Evolutionary conservation across 2,113 vertebrate genomes (phyloP).

Genomic region (Hyaena hyaena): DNA sequence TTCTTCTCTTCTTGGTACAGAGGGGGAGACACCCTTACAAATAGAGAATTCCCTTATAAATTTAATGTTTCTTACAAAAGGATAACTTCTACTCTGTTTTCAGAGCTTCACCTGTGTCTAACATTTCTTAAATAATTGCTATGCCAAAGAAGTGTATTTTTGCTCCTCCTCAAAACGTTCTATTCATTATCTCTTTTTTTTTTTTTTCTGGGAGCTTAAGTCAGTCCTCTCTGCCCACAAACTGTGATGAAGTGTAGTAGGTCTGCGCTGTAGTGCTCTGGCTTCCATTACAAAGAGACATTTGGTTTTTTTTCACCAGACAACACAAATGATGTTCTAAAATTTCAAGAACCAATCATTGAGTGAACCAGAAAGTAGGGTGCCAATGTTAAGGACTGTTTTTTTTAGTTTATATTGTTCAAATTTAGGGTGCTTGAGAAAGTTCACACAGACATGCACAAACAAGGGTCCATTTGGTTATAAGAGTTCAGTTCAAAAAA

Average conservation of each 20-base stretch:
- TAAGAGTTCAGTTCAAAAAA: slow-evolving; percentile 74
- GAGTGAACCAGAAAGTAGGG: slow-evolving; percentile 61
- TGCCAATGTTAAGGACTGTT: slow-evolving; percentile 48
- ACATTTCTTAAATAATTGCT: not conserved
- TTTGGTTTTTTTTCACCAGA: slow-evolving; percentile 68
- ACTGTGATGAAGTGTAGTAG: slow-evolving; percentile 30
- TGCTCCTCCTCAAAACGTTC: slow-evolving; percentile 3
- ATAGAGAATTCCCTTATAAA: not conserved
- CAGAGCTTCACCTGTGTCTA: not conserved
- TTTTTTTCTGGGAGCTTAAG: slow-evolving; percentile 11
- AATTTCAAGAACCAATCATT: slow-evolving; percentile 58
- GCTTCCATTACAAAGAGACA: slow-evolving; percentile 65
- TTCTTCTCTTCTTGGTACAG: not conserved
- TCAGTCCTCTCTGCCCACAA: slow-evolving; percentile 27
- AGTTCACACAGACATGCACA: not conserved
- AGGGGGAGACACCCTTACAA: not conserved
- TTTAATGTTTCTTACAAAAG: not conserved
- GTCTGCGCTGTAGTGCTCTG: slow-evolving; percentile 56
- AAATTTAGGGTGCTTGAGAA: not conserved
- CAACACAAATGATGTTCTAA: slow-evolving; percentile 70
- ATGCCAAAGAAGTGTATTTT: not conserved
- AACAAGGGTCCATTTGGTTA: not conserved
- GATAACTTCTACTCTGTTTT: not conserved
- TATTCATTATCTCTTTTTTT: slow-evolving; percentile 21
- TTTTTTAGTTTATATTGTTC: not conserved